Base-by-base conservation (phyloP, 1,140 invertebrate species). In the Plutomurus gul region DNA sequence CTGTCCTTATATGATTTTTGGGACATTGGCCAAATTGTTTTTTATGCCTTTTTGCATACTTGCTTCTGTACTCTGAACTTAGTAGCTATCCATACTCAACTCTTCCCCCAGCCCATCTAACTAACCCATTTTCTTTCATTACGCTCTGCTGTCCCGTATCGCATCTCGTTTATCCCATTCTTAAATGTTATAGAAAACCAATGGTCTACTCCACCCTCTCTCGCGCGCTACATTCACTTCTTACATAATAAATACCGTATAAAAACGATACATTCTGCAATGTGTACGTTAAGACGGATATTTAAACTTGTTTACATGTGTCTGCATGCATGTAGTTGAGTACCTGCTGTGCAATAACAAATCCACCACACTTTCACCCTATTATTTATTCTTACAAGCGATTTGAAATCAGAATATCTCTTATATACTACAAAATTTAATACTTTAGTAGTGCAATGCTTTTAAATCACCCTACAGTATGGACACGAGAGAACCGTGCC, bases 1-100 rank as follows among this genome's bases (percentile, higher is more conserved):
- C 36, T 72, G 36, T 39, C 70, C 70, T 72, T 72, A 72, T 72
- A 72, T 72, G 70, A 72, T 43, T 72, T 72, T 72, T 72, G 70
- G 70, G 70, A 72, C 70, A 39, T 27, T 36, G 70, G 70, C 70
- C 70, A 72, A 72, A 27, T 72, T 72, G 36, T 72, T 43, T 72
- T 71, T 72, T 65, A 65, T 65, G 56, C 56, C n/a, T 36, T 65
- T 65, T 65, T 65, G 56, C 56, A 65, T 65, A 65, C 30, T 65
- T 65, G 56, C 56, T 27, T 65, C 56, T 65, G 56, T 65, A 56
- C 22, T 65, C 25, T 65, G 56, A 65, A 65, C 22, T 65, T 5
- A 65, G n/a, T n/a, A n/a, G 56, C 56, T 65, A 65, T 65, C 56
- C 25, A 65, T 65, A n/a, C 56, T 65, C 56, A 65, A 33, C 51